phyloP scores from a whole-genome alignment of 2,888 invertebrate species.

The Nymphalis polychloros region DNA sequence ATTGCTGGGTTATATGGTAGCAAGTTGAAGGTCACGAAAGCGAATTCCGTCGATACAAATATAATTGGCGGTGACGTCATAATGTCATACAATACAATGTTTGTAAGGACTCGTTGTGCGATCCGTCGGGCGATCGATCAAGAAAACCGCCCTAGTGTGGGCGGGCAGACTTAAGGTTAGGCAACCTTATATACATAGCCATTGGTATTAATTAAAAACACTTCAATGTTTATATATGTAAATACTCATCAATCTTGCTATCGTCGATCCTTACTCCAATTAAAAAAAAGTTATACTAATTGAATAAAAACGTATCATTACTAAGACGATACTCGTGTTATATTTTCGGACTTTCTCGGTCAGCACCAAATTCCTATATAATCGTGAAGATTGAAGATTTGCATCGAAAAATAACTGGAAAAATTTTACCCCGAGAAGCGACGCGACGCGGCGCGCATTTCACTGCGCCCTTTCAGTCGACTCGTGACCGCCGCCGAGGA shows the following conservation, averaged over 20 bases:
- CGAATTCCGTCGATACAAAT: conserved; percentile 19
- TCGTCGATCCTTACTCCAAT: not conserved
- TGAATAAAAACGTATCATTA: not conserved
- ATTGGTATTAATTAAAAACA: no score
- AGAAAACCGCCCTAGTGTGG: conserved; percentile 24
- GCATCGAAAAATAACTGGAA: conserved; percentile 23
- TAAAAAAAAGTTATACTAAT: not conserved
- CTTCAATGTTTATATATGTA: no score
- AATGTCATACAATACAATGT: conserved; percentile 19
- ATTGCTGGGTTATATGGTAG: conserved; percentile 16
- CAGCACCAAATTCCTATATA: conserved; percentile 10
- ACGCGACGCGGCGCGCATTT: conserved; percentile 28
- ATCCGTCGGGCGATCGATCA: conserved; percentile 31
- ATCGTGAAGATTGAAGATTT: conserved; percentile 22
- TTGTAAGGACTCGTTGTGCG: conserved; percentile 19
- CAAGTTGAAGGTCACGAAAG: conserved; percentile 34
- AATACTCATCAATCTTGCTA: no score
- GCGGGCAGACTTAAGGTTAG: conserved; percentile 19
- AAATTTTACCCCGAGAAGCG: conserved; percentile 28
- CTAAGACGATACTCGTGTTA: not conserved
- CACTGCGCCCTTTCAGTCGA: conserved; percentile 34
- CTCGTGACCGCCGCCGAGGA: conserved; percentile 26
- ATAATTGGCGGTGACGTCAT: conserved; percentile 30
- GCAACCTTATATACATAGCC: no score
- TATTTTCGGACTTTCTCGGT: conserved; percentile 7